Conservation (phyloP, 2,113 vertebrate species). For the Dascyllus trimaculatus region DNA sequence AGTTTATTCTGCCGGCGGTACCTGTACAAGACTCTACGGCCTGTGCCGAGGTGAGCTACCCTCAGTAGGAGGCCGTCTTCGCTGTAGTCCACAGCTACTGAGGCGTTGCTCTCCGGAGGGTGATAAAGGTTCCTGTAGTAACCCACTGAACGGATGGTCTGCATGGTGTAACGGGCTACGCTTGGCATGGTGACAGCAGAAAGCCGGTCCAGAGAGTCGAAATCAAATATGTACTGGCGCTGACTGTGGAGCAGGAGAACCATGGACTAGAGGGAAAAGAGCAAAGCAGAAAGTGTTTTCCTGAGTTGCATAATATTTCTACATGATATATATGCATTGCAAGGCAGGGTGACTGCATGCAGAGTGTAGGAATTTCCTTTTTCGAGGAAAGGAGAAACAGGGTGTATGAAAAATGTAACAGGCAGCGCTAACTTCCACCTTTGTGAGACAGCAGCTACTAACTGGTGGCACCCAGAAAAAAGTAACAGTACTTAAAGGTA, state of each 20-base stretch:
- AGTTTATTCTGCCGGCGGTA: conserved; percentile 95
- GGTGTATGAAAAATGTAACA: conserved; percentile 40
- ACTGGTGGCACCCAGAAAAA: neutral
- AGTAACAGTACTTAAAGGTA: neutral
- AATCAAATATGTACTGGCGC: conserved; percentile 98
- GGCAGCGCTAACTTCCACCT: neutral
- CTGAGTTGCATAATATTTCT: conserved; percentile 48
- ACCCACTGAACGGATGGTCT: conserved; percentile 96
- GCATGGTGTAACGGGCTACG: conserved; percentile 97
- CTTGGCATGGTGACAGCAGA: conserved; percentile 98
- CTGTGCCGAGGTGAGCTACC: conserved; percentile 93
- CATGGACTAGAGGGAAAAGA: conserved; percentile 89
- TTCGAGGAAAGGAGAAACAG: conserved; percentile 25
- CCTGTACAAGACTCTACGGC: conserved; percentile 93
- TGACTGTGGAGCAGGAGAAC: conserved; percentile 98
- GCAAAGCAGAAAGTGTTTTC: conserved; percentile 44
- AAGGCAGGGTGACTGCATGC: conserved; percentile 2
- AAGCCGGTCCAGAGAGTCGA: conserved; percentile 93
- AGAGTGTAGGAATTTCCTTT: conserved; percentile 12
- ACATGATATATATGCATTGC: conserved; percentile 35
- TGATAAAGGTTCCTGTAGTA: conserved; percentile 98
- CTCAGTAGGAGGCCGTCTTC: conserved; percentile 96
- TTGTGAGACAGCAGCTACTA: conserved; percentile 10
- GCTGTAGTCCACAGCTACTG: conserved; percentile 95
- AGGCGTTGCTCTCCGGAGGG: conserved; percentile 98